A percentile compares a stretch with the other conserved stretches of the same genome.
These are phyloP conservation scores for Diuraphis noxia DNA, from an alignment of 1,140 invertebrate species.

Conservation along the genomic window DNA sequence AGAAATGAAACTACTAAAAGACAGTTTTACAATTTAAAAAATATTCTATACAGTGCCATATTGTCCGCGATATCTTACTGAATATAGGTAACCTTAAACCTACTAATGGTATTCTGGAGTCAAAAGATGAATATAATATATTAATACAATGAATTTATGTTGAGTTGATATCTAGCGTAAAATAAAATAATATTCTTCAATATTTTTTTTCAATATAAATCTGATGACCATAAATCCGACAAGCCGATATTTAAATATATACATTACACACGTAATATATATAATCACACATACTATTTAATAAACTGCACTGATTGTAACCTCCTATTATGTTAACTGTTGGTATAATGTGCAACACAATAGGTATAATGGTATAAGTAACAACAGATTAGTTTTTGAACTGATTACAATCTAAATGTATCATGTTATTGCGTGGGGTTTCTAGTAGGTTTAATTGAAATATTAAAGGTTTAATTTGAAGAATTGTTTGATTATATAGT, in stretches of 20 bases:
- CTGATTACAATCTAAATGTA: neutral
- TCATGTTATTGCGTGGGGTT: neutral
- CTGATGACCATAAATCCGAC: neutral
- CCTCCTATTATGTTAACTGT: neutral
- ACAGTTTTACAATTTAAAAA: no score
- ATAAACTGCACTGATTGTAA: neutral
- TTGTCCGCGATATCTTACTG: neutral
- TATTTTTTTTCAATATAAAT: neutral
- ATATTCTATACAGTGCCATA: no score
- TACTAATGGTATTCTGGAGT: neutral
- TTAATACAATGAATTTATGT: neutral
- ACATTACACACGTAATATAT: neutral
- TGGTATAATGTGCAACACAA: neutral
- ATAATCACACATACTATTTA: neutral
- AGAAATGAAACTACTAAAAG: no score
- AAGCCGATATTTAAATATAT: neutral
- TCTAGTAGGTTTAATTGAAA: neutral
- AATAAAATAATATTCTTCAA: neutral
- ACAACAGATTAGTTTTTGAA: neutral
- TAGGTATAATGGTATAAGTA: neutral
- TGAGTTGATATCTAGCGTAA: neutral
- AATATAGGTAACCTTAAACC: no score
- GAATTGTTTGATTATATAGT: neutral
- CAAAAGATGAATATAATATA: neutral
- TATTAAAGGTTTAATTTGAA: neutral